phyloP scores from a whole-genome alignment of 2,113 vertebrate genomes.

The Rutilus rutilus region DNA sequence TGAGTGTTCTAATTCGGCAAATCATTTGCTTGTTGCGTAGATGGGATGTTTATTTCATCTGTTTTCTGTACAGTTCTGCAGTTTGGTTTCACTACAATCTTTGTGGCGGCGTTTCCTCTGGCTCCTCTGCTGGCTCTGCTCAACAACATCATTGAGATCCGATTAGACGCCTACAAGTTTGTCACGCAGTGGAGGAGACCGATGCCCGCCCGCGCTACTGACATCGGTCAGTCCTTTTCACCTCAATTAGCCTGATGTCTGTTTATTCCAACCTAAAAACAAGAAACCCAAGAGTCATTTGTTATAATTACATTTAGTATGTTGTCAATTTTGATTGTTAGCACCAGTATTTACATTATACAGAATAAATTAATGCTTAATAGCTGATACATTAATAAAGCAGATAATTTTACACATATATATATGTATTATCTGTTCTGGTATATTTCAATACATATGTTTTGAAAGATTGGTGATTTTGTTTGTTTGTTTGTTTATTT shows the following conservation, averaged over 20 bases:
- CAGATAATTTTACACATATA: background rate
- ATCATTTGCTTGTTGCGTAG: background rate
- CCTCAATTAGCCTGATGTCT: background rate
- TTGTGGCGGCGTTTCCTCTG: slow-evolving; percentile 95
- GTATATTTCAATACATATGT: background rate
- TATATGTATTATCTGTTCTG: background rate
- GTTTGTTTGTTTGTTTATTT: background rate
- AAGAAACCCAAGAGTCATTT: background rate
- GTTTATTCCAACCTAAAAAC: background rate
- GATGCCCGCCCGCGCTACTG: slow-evolving; percentile 93
- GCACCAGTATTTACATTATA: background rate
- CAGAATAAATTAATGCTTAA: background rate
- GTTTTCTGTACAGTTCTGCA: slow-evolving; percentile 85
- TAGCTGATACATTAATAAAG: background rate
- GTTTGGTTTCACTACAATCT: slow-evolving; percentile 99
- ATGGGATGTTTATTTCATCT: background rate
- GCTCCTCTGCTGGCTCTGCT: slow-evolving; percentile 94
- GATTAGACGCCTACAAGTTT: slow-evolving; percentile 98
- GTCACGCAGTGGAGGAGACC: slow-evolving; percentile 97
- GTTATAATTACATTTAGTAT: background rate
- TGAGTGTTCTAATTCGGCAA: background rate
- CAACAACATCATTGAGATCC: slow-evolving; percentile 98
- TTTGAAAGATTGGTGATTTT: background rate
- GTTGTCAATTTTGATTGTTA: background rate
- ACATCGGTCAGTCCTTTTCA: slow-evolving; percentile 84